A percentile compares a stretch with the other conserved stretches of the same genome.
These are phyloP conservation scores for Alligator sinensis DNA, from an alignment of 2,113 vertebrate species.

Conservation along the genomic window DNA sequence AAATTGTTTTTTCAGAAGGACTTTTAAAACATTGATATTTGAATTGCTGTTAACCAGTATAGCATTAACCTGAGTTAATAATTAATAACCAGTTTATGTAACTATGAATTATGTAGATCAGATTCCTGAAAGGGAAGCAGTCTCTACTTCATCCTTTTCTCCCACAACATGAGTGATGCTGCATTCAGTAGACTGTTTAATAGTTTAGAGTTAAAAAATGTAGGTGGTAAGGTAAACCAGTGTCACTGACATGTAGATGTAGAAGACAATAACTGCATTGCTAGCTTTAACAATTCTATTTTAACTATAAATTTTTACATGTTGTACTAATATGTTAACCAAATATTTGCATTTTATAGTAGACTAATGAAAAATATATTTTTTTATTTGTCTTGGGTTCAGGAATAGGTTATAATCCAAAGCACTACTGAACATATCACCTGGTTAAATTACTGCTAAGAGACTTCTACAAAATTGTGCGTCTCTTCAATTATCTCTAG, in stretches of 20 bases:
- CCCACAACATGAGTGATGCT: background rate
- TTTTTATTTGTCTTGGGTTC: background rate
- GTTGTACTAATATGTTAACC: background rate
- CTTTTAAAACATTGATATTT: background rate
- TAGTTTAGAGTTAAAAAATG: background rate
- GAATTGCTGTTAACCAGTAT: background rate
- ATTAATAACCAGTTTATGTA: background rate
- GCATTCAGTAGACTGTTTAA: too few relatives aligned
- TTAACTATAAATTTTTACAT: background rate
- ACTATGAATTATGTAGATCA: background rate
- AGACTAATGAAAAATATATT: background rate
- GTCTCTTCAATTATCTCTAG: background rate
- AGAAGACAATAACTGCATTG: background rate
- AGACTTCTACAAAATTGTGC: background rate
- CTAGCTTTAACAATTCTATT: background rate
- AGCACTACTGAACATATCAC: background rate
- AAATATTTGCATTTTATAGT: background rate
- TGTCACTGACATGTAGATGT: too few relatives aligned
- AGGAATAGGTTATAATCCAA: background rate
- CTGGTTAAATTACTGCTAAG: background rate
- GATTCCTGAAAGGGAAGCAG: background rate
- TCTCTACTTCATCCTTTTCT: background rate
- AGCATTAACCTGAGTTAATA: background rate
- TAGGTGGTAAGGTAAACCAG: background rate
- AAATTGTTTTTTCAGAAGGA: background rate